Conservation (phyloP, 2,888 invertebrate species). For the Polymixis flavicincta region DNA sequence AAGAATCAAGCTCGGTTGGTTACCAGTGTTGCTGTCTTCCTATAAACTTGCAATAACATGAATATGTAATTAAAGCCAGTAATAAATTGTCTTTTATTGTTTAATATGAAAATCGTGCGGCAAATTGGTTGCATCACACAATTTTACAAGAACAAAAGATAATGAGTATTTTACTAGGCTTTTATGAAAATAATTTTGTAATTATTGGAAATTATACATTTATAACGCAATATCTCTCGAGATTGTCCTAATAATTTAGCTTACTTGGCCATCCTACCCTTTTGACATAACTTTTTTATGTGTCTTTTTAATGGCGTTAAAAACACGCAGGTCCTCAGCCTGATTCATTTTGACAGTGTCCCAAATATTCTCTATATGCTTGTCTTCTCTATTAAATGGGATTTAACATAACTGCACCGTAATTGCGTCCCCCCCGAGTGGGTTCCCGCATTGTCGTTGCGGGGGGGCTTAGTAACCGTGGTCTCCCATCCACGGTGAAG, state of each 20-base stretch:
- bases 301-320: background rate
- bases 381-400: no score
- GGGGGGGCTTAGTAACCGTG: no score
- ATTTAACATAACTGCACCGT: background rate
- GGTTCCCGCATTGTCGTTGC: no score
- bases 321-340: background rate
- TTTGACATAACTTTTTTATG: background rate
- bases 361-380: background rate
- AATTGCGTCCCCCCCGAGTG: no score
- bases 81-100: slow-evolving; percentile 15
- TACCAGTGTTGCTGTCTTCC: background rate
- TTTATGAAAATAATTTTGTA: background rate
- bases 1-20: background rate
- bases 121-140: background rate
- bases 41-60: slow-evolving; percentile 5
- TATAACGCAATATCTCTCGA: background rate
- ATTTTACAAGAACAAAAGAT: background rate
- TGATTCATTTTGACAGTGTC: background rate
- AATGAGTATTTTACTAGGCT: background rate
- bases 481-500: no score
- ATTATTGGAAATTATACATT: background rate
- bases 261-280: slow-evolving; percentile 9
- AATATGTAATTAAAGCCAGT: slow-evolving; percentile 3
- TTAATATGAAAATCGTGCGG: slow-evolving; percentile 6
- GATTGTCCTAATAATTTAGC: background rate